Base-by-base conservation (phyloP, 2,113 vertebrate species). In the Bombycilla garrulus region DNA sequence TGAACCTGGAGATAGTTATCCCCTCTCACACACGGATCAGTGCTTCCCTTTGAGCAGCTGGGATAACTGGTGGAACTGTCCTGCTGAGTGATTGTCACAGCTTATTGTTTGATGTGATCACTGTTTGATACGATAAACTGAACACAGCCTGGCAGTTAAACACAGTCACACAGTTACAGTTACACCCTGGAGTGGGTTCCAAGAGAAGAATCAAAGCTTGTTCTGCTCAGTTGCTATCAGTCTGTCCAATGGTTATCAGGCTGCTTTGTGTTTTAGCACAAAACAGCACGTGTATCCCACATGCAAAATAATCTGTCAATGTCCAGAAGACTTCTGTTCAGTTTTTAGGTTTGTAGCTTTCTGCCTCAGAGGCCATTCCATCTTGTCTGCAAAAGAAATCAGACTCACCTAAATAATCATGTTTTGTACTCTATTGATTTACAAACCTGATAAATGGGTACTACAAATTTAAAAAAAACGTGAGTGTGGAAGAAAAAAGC, bases 251-350 rank as follows among this genome's bases (percentile, higher is more conserved):
- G 88, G 42, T 45, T 54, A 61, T 80, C 26, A 14, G 67, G 58
- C 42, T 92, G 62, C 86, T 85, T 71, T 94, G 85, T 73, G 38
- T 81, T 95, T 66, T 86, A 84, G 60, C 92, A 90, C 58, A 88
- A 69, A 86, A 51, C n/a, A 82, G 56, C 86, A 93, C 16, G 0
- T 86, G 83, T 78, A 83, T 77, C 35, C 64, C 91, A 78, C 19
- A 83, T 56, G 83, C 76, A 88, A 86, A 94, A 78, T 70, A 86
- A 78, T 78, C 71, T 73, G 25, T 48, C 44, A 60, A 6, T n/a
- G 53, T 86, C 72, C 86, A 73, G 13, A 90, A 90, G 35, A 56
- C 50, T 80, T 74, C 57, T 71, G 67, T 65, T 93, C 33, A n/a
- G 36, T 58, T 97, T 83, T 81, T 62, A 83, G 36, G 51, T 83